Conservation (phyloP, 2,888 invertebrate genomes). For the Byasa hedistus region DNA sequence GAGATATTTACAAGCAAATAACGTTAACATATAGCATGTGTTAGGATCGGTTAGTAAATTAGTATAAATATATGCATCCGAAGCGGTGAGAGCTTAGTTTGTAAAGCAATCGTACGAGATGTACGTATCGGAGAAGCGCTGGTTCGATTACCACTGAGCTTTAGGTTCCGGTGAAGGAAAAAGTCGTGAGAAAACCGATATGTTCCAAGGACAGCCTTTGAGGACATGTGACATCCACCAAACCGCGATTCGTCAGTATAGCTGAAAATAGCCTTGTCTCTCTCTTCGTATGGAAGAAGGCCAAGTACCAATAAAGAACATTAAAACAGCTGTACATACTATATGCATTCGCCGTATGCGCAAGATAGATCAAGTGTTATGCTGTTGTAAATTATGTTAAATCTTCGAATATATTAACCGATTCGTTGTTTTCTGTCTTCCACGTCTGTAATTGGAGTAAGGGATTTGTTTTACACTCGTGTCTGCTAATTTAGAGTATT, state of each 20-base stretch:
- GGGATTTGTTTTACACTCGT: not conserved
- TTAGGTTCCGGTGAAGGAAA: no score
- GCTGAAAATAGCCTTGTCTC: no score
- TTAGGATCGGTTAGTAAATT: slow-evolving; percentile 20
- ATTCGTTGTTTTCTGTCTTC: slow-evolving; percentile 13
- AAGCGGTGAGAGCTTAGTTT: no score
- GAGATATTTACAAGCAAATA: slow-evolving; percentile 38
- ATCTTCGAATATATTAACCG: slow-evolving; percentile 12
- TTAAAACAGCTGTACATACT: not conserved
- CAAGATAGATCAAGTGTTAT: slow-evolving; percentile 37
- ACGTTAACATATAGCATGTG: slow-evolving; percentile 9
- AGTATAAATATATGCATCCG: slow-evolving; percentile 13
- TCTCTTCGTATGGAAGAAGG: no score
- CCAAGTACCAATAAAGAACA: no score
- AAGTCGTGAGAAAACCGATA: no score
- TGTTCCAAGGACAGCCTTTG: no score
- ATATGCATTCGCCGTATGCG: slow-evolving; percentile 39
- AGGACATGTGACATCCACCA: no score
- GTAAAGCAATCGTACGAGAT: no score
- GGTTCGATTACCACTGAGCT: no score
- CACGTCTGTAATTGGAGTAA: not conserved
- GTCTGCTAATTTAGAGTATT: not conserved
- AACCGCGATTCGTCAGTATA: no score
- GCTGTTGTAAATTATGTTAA: slow-evolving; percentile 16
- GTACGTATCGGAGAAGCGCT: no score